Conservation (phyloP, 2,888 invertebrate species). For the Hanleya hanleyi region DNA sequence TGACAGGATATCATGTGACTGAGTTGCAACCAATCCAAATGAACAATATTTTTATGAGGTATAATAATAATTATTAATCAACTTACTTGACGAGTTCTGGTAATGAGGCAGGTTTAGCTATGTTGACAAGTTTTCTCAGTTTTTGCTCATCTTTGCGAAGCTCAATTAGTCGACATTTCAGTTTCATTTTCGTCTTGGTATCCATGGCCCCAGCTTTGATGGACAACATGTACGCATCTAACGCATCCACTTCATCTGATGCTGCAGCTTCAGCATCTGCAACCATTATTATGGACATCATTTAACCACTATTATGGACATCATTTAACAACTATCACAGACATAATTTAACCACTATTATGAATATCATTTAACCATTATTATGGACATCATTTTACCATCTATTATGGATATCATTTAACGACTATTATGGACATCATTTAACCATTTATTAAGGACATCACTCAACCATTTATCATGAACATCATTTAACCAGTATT, state of each 20-base stretch:
- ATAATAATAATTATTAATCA: no score
- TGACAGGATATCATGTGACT: no score
- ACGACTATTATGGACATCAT: no score
- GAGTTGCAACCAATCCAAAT: no score
- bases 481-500: no score
- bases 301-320: no score
- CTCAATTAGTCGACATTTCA: slow-evolving; percentile 78
- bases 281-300: not conserved
- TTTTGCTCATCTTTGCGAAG: slow-evolving; percentile 82
- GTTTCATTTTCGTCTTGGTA: slow-evolving; percentile 71
- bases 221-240: slow-evolving; percentile 87
- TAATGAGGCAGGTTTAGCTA: slow-evolving; percentile 75
- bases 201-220: slow-evolving; percentile 74
- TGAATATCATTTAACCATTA: no score
- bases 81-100: slow-evolving; percentile 57
- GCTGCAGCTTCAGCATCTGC: slow-evolving; percentile 55
- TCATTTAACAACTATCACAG: not conserved
- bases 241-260: slow-evolving; percentile 80
- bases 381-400: no score
- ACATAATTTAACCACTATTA: not conserved
- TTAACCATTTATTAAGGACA: no score
- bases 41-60: not conserved
- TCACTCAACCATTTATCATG: no score
- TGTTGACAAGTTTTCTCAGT: slow-evolving; percentile 82
- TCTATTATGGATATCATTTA: no score